These are phyloP conservation scores for Porites divaricata DNA, from an alignment of 92 coral and sea anemone genomes.

Conservation along the genomic window DNA sequence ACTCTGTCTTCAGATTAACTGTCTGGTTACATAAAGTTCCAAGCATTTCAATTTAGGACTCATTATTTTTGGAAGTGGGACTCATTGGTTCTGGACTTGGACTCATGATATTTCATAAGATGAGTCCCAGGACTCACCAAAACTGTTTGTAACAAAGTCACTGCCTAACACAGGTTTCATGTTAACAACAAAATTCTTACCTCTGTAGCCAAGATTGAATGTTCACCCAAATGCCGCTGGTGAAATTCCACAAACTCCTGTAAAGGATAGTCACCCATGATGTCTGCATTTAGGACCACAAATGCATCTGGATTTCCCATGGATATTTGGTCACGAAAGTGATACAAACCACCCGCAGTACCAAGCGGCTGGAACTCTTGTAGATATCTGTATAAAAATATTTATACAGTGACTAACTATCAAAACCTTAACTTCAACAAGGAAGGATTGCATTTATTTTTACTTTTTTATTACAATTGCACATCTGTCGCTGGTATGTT, in stretches of 20 bases:
- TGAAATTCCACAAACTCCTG: conserved; percentile 90
- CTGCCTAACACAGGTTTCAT: not conserved
- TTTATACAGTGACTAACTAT: too few species aligned
- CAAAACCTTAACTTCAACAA: not conserved
- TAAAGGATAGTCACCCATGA: conserved; percentile 90
- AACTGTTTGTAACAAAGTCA: too few species aligned
- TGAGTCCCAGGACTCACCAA: too few species aligned
- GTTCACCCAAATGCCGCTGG: conserved; percentile 85
- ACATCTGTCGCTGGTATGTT: too few species aligned
- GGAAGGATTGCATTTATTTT: not conserved
- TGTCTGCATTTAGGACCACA: conserved; percentile 92
- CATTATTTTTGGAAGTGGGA: too few species aligned
- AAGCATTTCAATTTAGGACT: too few species aligned
- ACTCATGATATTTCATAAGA: too few species aligned
- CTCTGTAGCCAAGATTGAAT: conserved; percentile 96
- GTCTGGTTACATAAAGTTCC: too few species aligned
- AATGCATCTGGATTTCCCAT: conserved; percentile 94
- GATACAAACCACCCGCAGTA: conserved; percentile 96
- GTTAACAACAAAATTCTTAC: conserved; percentile 17
- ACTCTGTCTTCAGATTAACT: too few species aligned
- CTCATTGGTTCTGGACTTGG: too few species aligned
- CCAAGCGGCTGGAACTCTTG: conserved; percentile 99
- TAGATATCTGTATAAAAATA: conserved; percentile 64
- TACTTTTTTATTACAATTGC: not conserved
- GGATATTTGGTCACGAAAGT: conserved; percentile 96